phyloP scores from a whole-genome alignment of 2,888 invertebrate species.

The Dryobota labecula region DNA sequence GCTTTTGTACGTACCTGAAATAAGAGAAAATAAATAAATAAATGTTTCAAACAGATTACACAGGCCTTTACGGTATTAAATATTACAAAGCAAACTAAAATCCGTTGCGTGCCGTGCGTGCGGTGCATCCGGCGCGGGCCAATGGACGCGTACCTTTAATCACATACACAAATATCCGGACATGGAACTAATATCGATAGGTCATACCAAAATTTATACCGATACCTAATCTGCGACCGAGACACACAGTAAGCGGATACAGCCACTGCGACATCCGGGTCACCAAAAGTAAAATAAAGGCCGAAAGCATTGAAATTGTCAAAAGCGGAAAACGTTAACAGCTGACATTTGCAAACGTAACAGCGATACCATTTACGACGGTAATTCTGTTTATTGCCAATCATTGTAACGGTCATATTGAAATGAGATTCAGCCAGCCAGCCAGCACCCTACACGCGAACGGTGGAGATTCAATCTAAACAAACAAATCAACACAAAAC shows the following conservation, averaged over 20 bases:
- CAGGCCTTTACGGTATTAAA: not conserved
- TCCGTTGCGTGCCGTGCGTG: too few species aligned
- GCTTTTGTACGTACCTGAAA: constrained; percentile 77
- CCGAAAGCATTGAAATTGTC: constrained; percentile 32
- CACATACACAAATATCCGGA: constrained; percentile 11
- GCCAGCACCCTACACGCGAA: constrained; percentile 43
- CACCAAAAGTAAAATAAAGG: constrained; percentile 42
- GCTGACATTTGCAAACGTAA: constrained; percentile 52
- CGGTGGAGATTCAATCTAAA: constrained; percentile 70
- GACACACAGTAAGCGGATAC: constrained; percentile 27
- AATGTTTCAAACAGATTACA: not conserved
- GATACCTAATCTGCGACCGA: constrained; percentile 5
- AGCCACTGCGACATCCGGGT: constrained; percentile 41
- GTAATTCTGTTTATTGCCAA: constrained; percentile 61
- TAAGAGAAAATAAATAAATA: constrained; percentile 40
- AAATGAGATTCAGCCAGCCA: constrained; percentile 49
- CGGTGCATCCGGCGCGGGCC: too few species aligned
- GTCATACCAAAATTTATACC: constrained; percentile 29
- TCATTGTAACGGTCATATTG: constrained; percentile 63
- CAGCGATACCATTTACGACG: constrained; percentile 58
- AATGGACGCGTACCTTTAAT: too few species aligned
- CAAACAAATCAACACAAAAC: constrained; percentile 74
- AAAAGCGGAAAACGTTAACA: constrained; percentile 49
- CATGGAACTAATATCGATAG: constrained; percentile 15
- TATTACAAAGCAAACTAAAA: too few species aligned